These are phyloP conservation scores for Notothenia rossii DNA, from an alignment of 2,113 vertebrate species.

Conservation along the genomic window DNA sequence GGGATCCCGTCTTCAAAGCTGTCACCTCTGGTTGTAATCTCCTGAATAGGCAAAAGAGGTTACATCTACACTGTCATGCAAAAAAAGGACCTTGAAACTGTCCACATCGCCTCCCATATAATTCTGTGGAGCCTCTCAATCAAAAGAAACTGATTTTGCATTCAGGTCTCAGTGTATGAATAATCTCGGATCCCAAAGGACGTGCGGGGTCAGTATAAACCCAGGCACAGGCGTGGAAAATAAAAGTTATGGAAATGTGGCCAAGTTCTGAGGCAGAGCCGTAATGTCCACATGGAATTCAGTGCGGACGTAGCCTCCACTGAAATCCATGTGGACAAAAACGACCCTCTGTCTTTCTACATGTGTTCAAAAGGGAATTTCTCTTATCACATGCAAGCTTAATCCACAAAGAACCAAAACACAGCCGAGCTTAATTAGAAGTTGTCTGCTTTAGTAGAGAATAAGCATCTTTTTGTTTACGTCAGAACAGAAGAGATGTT, in stretches of 20 bases:
- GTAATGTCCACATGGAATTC: conserved; percentile 68
- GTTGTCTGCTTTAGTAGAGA: conserved; percentile 28
- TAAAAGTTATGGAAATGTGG: conserved; percentile 79
- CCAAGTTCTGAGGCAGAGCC: conserved; percentile 63
- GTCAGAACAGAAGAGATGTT: conserved; percentile 25
- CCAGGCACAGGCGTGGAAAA: conserved; percentile 63
- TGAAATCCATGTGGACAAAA: conserved; percentile 50
- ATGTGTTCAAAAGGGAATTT: conserved; percentile 31
- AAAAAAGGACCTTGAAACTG: conserved; percentile 70
- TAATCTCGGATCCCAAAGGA: conserved; percentile 78
- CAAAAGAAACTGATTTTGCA: conserved; percentile 71
- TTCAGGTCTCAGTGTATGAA: conserved; percentile 73
- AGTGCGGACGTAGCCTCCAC: conserved; percentile 17
- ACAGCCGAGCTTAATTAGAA: conserved; percentile 26
- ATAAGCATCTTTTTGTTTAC: conserved; percentile 34
- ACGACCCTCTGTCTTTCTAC: conserved; percentile 29
- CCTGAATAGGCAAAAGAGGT: conserved; percentile 39
- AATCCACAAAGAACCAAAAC: conserved; percentile 40
- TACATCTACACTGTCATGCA: conserved; percentile 58
- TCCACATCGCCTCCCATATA: conserved; percentile 38
- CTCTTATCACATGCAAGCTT: conserved; percentile 30
- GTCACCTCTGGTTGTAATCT: conserved; percentile 58
- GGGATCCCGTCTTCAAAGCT: conserved; percentile 57
- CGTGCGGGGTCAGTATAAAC: conserved; percentile 66
- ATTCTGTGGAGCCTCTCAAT: conserved; percentile 66